These are phyloP conservation scores for Arizona elegans DNA, from an alignment of 2,113 vertebrate species.

Conservation along the genomic window DNA sequence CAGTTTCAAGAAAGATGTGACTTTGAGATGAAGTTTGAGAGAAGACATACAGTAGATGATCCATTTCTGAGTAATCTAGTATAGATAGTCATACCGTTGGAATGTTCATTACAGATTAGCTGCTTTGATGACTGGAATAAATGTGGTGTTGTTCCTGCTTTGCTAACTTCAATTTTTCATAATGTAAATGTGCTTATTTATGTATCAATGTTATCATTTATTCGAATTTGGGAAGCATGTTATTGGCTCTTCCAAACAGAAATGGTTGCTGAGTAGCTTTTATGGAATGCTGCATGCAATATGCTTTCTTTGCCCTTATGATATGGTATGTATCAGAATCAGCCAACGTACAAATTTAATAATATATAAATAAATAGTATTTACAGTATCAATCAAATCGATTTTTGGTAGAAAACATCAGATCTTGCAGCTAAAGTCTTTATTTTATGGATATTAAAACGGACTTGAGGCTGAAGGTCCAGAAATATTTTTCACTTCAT, in stretches of 20 bases:
- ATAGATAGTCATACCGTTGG: neutral
- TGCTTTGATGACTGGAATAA: conserved; percentile 39
- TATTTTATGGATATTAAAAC: neutral
- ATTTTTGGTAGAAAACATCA: neutral
- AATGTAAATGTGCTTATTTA: conserved; percentile 24
- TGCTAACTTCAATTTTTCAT: conserved; percentile 26
- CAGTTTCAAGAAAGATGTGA: neutral
- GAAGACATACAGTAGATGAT: neutral
- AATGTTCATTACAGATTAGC: neutral
- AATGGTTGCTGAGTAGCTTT: conserved; percentile 31
- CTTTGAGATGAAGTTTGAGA: neutral
- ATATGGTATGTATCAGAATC: neutral
- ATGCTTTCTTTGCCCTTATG: conserved; percentile 25
- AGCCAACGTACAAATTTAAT: neutral
- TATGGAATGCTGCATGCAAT: conserved; percentile 32
- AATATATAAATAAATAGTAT: neutral
- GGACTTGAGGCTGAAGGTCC: neutral
- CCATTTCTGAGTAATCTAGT: neutral
- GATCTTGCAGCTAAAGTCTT: neutral
- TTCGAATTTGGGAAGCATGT: conserved; percentile 50
- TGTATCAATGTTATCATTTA: conserved; percentile 32
- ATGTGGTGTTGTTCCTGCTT: neutral
- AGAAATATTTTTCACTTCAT: neutral
- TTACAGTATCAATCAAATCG: neutral
- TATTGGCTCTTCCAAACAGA: conserved; percentile 12